Evolutionary conservation across 2,797 vertebrate genomes (phyloP).

Genomic region (Tauraco hartlaubi): DNA sequence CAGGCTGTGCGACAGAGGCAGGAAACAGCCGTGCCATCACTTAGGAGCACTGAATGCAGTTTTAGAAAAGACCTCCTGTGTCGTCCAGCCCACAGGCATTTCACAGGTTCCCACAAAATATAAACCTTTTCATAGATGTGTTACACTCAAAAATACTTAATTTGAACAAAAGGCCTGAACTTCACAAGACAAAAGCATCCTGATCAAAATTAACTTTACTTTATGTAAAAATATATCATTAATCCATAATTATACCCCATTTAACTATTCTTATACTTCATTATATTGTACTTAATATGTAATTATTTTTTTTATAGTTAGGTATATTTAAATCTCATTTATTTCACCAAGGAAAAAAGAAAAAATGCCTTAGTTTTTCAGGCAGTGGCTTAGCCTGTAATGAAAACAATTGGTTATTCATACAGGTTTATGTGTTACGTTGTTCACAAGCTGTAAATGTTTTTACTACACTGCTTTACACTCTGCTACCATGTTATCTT

Average conservation of each 20-base stretch:
- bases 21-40: accelerated
- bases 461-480: background rate
- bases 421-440: background rate
- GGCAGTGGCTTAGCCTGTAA: background rate
- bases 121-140: background rate
- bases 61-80: background rate
- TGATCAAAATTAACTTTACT: background rate
- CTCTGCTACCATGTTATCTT: background rate
- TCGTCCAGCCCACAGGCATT: background rate
- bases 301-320: background rate
- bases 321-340: background rate
- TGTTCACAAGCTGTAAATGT: background rate
- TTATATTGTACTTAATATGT: background rate
- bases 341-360: background rate
- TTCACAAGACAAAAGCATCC: background rate
- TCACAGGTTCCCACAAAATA: background rate
- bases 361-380: background rate
- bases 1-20: accelerated
- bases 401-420: background rate
- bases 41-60: accelerated
- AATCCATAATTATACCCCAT: background rate
- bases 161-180: background rate
- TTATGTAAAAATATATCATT: background rate
- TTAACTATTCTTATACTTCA: background rate
- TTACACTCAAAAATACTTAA: background rate